Evolutionary conservation across 2,113 vertebrate genomes (phyloP).

Genomic region (Tachysurus vachellii): DNA sequence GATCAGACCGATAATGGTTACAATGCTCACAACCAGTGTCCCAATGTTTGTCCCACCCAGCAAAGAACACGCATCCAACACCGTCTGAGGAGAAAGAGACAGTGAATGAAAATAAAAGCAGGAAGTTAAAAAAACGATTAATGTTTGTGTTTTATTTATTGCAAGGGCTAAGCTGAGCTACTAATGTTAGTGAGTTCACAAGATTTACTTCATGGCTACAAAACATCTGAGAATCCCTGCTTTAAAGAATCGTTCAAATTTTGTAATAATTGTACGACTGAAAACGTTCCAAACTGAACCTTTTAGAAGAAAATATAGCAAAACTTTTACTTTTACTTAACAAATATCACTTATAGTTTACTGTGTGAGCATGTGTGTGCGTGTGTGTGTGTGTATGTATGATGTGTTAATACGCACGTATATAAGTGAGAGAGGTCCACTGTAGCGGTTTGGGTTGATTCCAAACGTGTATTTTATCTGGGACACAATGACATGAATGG

Average conservation of each 20-base stretch:
- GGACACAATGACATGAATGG: slow-evolving; percentile 88
- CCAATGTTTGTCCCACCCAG: slow-evolving; percentile 79
- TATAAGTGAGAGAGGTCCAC: slow-evolving; percentile 82
- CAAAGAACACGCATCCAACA: slow-evolving; percentile 79
- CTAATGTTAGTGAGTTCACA: not conserved
- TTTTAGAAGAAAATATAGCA: not conserved
- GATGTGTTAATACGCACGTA: slow-evolving; percentile 72
- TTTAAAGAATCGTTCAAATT: not conserved
- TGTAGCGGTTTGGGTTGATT: slow-evolving; percentile 68
- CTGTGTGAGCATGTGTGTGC: not conserved
- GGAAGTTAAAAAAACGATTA: not conserved
- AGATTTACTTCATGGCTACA: not conserved
- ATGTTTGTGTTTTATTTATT: not conserved
- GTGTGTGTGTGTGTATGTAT: slow-evolving; percentile 10
- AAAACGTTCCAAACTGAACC: not conserved
- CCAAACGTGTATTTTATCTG: slow-evolving; percentile 94
- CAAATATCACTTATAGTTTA: not conserved
- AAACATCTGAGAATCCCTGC: not conserved
- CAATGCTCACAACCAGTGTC: slow-evolving; percentile 79
- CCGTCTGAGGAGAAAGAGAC: slow-evolving; percentile 69
- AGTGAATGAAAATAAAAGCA: not conserved
- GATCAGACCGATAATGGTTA: slow-evolving; percentile 79
- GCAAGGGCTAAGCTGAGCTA: not conserved
- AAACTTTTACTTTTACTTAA: not conserved
- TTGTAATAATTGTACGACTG: not conserved